Evolutionary conservation across 2,113 vertebrate genomes (phyloP).

Genomic region (Solea solea): DNA sequence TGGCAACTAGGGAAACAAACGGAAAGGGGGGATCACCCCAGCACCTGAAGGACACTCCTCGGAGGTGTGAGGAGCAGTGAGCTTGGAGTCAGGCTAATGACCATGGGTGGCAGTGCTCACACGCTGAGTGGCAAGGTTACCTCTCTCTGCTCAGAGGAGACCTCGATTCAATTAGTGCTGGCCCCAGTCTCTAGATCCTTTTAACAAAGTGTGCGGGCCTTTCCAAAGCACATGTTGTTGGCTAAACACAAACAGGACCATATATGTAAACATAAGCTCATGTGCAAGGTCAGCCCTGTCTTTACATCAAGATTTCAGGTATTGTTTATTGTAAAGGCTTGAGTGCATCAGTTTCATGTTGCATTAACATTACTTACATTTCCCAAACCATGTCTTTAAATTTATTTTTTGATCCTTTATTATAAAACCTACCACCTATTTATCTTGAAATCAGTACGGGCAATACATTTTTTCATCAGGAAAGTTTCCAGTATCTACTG

Average conservation of each 20-base stretch:
- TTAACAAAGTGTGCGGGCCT: constrained; percentile 80
- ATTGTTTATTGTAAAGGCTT: too few relatives aligned
- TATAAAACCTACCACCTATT: too few relatives aligned
- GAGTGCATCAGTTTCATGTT: neutral
- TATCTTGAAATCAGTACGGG: neutral
- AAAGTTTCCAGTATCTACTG: too few relatives aligned
- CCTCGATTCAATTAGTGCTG: constrained; percentile 92
- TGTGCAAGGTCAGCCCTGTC: neutral
- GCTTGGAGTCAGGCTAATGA: constrained; percentile 81
- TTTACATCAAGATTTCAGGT: neutral
- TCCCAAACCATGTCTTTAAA: neutral
- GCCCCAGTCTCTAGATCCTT: constrained; percentile 89
- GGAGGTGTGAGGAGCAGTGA: constrained; percentile 66
- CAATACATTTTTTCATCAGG: too few relatives aligned
- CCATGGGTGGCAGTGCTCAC: constrained; percentile 57
- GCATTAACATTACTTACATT: neutral
- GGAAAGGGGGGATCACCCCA: constrained; percentile 54
- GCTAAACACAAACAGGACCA: constrained; percentile 4
- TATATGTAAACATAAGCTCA: constrained; percentile 14
- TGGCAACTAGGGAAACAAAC: neutral
- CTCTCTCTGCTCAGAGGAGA: constrained; percentile 82
- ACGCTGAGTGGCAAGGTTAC: constrained; percentile 92
- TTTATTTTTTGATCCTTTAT: neutral
- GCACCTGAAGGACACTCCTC: constrained; percentile 88
- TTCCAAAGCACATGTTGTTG: constrained; percentile 40